Evolutionary conservation across 2,888 invertebrate genomes (phyloP).

Genomic region (Polia nebulosa): DNA sequence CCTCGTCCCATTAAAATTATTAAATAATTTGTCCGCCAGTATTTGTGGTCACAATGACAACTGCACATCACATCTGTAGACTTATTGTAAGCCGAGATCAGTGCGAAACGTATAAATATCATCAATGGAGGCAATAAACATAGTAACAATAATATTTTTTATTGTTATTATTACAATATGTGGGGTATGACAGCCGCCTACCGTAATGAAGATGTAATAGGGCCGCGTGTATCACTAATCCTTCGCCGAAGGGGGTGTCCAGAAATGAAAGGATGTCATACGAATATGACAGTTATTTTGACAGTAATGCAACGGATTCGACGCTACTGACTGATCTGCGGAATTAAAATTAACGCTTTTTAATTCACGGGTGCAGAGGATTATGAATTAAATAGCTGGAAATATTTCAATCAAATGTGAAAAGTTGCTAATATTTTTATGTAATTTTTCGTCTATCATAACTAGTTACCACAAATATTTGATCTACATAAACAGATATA

Average conservation of each 20-base stretch:
- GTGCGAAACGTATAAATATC: conserved; percentile 85
- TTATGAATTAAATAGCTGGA: conserved; percentile 12
- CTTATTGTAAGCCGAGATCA: conserved; percentile 83
- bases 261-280: conserved; percentile 88
- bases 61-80: conserved; percentile 72
- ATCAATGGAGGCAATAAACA: conserved; percentile 84
- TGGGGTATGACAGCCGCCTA: conserved; percentile 86
- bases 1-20: conserved; percentile 6
- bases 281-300: conserved; percentile 90
- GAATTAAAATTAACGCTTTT: conserved; percentile 76
- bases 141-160: conserved; percentile 86
- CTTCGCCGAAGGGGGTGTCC: conserved; percentile 87
- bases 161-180: conserved; percentile 82
- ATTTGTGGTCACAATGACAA: conserved; percentile 56
- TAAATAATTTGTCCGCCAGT: conserved; percentile 61
- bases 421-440: not conserved
- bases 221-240: conserved; percentile 86
- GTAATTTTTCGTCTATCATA: not conserved
- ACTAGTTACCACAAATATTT: too few species aligned
- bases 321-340: conserved; percentile 71
- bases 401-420: conserved; percentile 16
- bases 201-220: conserved; percentile 91
- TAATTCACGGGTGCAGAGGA: conserved; percentile 58
- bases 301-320: conserved; percentile 89
- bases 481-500: too few species aligned